Evolutionary conservation across 2,888 invertebrate genomes (phyloP).

Genomic region (Morpho achilles): DNA sequence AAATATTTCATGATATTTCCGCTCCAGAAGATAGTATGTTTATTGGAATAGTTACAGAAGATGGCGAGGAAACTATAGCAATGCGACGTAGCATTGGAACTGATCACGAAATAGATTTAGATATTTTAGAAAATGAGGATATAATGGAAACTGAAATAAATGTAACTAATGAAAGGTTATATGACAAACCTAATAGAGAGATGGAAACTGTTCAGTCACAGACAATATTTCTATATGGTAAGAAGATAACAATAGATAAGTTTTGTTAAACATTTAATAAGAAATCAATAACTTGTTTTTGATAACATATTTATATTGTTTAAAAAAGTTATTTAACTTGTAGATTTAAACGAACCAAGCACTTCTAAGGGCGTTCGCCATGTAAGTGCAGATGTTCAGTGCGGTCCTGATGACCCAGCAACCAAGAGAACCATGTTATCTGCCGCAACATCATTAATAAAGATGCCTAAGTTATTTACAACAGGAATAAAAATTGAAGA

Average conservation of each 20-base stretch:
- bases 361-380: conserved; percentile 71
- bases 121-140: conserved; percentile 37
- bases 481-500: conserved; percentile 47
- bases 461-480: conserved; percentile 38
- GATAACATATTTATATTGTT: too few relatives aligned
- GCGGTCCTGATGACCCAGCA: conserved; percentile 51
- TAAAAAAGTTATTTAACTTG: conserved; percentile 20
- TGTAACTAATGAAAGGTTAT: conserved; percentile 39
- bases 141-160: conserved; percentile 38
- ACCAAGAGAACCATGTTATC: conserved; percentile 38
- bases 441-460: conserved; percentile 44
- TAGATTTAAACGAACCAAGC: conserved; percentile 69
- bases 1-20: conserved; percentile 31
- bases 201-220: conserved; percentile 45
- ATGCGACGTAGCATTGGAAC: conserved; percentile 51
- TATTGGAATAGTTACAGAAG: conserved; percentile 52
- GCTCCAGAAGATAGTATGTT: conserved; percentile 46
- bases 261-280: not conserved
- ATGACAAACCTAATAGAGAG: conserved; percentile 34
- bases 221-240: conserved; percentile 63
- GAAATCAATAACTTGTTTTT: not conserved
- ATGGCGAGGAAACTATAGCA: conserved; percentile 48
- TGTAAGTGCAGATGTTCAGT: conserved; percentile 59
- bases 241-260: not conserved
- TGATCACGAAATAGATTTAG: conserved; percentile 36